Evolutionary conservation across 2,113 vertebrate genomes (phyloP).

Genomic region (Hippocampus abdominalis): DNA sequence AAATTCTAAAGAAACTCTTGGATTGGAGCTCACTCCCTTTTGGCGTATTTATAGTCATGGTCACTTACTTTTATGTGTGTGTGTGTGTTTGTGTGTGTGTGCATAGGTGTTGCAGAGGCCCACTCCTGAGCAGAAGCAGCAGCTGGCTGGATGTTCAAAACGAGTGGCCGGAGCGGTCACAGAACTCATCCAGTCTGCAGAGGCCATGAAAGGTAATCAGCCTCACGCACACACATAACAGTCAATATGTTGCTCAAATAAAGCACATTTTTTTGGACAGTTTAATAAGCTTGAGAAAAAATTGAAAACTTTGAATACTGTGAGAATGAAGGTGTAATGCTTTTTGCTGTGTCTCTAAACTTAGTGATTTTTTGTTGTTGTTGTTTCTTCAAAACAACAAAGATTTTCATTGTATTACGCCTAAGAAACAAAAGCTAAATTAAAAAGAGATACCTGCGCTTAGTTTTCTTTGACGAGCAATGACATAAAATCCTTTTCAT

Average conservation of each 20-base stretch:
- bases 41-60: not conserved
- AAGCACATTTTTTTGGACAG: not conserved
- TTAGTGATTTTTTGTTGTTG: too few species aligned
- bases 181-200: slow-evolving; percentile 93
- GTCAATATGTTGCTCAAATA: not conserved
- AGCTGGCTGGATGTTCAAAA: slow-evolving; percentile 85
- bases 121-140: slow-evolving; percentile 86
- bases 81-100: not conserved
- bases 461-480: too few species aligned
- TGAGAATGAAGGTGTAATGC: not conserved
- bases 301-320: not conserved
- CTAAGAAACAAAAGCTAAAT: too few species aligned
- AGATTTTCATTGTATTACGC: too few species aligned
- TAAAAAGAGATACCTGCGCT: too few species aligned
- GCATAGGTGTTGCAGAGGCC: slow-evolving; percentile 89
- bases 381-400: too few species aligned
- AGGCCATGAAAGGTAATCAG: slow-evolving; percentile 93
- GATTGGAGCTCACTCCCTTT: not conserved
- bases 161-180: slow-evolving; percentile 88
- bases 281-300: not conserved
- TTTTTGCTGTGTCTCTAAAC: too few species aligned
- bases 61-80: not conserved
- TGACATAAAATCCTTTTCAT: too few species aligned
- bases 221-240: slow-evolving; percentile 1
- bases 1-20: not conserved